Evolutionary conservation across 2,797 vertebrate genomes (phyloP).

Genomic region (Thripadectes ignobilis): DNA sequence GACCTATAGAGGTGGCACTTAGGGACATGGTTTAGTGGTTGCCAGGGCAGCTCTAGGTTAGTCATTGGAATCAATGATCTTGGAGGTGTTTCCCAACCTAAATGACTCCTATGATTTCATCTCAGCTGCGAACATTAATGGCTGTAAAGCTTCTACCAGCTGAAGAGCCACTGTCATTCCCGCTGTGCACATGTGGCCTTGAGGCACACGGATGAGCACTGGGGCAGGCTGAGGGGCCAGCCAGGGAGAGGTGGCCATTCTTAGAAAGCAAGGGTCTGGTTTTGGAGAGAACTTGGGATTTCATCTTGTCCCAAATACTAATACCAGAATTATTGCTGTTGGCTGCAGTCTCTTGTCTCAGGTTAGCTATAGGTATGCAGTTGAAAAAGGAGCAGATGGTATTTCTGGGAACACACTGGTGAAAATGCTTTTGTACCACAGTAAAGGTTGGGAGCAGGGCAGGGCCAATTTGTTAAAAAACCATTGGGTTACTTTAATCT

Average conservation of each 20-base stretch:
- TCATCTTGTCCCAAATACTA: neutral
- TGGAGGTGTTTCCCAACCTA: neutral
- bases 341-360: neutral
- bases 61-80: neutral
- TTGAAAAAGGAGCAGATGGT: neutral
- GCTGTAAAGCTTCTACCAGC: neutral
- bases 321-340: neutral
- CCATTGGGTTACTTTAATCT: neutral
- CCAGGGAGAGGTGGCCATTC: neutral
- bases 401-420: neutral
- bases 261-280: neutral
- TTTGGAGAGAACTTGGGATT: neutral
- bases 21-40: neutral
- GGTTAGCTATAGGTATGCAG: neutral
- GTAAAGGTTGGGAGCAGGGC: neutral
- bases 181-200: accelerated
- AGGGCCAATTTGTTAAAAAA: neutral
- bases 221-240: neutral
- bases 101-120: neutral
- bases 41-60: neutral
- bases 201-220: neutral
- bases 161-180: neutral
- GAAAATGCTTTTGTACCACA: neutral
- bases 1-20: neutral
- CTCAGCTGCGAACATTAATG: neutral